Conservation (phyloP, 1,140 invertebrate genomes). For the Hyles euphorbiae region DNA sequence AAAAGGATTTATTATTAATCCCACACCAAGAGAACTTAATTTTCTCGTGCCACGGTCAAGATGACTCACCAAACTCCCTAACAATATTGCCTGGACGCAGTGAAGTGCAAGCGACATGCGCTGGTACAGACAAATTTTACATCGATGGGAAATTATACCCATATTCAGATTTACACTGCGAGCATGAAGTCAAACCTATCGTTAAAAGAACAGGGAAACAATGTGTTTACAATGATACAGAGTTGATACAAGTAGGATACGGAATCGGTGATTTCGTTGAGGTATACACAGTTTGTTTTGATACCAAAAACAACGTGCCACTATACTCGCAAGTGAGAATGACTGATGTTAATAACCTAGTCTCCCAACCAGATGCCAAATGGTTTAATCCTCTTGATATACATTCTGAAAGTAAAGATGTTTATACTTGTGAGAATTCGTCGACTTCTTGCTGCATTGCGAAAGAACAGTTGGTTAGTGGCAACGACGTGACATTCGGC, state of each 20-base stretch:
- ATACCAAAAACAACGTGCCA: conserved; percentile 7
- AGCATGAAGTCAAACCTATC: conserved; percentile 3
- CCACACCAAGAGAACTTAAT: conserved; percentile 2
- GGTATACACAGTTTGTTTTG: conserved; percentile 14
- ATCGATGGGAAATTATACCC: conserved; percentile 2
- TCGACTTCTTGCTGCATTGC: conserved; percentile 8
- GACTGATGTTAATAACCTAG: background rate
- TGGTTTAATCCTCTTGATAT: conserved; percentile 3
- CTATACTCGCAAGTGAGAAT: conserved; percentile 2
- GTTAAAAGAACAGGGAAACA: conserved; percentile 4
- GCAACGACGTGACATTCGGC: conserved; percentile 6
- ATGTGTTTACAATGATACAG: conserved; percentile 6
- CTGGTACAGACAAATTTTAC: conserved; percentile 6
- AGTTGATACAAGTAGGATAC: conserved; percentile 11
- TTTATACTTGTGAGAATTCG: conserved; percentile 8
- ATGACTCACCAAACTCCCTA: background rate
- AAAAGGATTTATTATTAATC: conserved; percentile 1
- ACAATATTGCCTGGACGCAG: conserved; percentile 5
- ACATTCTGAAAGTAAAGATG: background rate
- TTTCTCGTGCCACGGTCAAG: conserved; percentile 6
- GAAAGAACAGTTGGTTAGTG: conserved; percentile 11
- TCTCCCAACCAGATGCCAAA: background rate
- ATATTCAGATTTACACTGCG: conserved; percentile 13
- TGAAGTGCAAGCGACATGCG: conserved; percentile 6
- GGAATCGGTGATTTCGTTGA: conserved; percentile 7